Conservation (phyloP, 2,113 vertebrate species). For the Vulpes ferrilata region DNA sequence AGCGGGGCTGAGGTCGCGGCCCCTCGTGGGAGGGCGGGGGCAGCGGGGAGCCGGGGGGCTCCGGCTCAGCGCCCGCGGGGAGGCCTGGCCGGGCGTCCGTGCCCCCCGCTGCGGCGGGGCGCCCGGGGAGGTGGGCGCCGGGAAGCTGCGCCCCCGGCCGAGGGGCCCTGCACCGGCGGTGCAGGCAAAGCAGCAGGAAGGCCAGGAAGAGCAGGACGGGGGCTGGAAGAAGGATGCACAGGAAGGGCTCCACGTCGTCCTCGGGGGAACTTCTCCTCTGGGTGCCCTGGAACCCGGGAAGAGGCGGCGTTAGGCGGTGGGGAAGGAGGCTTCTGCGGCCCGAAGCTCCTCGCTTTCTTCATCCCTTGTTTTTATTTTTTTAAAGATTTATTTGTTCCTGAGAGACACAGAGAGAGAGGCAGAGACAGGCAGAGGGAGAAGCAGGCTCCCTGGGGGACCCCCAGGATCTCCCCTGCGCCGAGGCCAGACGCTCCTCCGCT, state of each 20-base stretch:
- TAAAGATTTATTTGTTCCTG: too few relatives aligned
- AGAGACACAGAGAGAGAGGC: too few relatives aligned
- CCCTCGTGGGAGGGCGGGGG: neutral
- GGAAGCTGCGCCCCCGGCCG: constrained; percentile 89
- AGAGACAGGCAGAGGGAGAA: too few relatives aligned
- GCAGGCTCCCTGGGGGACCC: too few relatives aligned
- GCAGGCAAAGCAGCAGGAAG: constrained; percentile 89
- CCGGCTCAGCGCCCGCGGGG: constrained; percentile 82
- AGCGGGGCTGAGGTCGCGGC: too few relatives aligned
- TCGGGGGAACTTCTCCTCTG: constrained; percentile 87
- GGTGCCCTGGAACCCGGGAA: constrained; percentile 87
- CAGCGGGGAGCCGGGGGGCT: constrained; percentile 84
- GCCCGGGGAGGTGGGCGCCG: constrained; percentile 90
- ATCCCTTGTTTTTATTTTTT: too few relatives aligned
- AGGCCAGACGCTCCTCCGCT: too few relatives aligned
- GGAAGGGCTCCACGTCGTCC: constrained; percentile 88
- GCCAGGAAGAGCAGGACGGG: constrained; percentile 91
- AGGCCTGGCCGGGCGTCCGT: constrained; percentile 79
- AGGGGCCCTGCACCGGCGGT: constrained; percentile 84
- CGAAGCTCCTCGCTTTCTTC: neutral
- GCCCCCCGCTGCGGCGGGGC: constrained; percentile 33
- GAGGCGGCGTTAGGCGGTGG: neutral
- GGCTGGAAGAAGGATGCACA: constrained; percentile 91
- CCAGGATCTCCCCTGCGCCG: too few relatives aligned
- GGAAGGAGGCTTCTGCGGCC: neutral